Percentiles rank a stretch among this genome's conserved stretches.
These are phyloP conservation scores for Tromatobia lineatoria DNA, from an alignment of 2,888 invertebrate species.

Conservation along the genomic window DNA sequence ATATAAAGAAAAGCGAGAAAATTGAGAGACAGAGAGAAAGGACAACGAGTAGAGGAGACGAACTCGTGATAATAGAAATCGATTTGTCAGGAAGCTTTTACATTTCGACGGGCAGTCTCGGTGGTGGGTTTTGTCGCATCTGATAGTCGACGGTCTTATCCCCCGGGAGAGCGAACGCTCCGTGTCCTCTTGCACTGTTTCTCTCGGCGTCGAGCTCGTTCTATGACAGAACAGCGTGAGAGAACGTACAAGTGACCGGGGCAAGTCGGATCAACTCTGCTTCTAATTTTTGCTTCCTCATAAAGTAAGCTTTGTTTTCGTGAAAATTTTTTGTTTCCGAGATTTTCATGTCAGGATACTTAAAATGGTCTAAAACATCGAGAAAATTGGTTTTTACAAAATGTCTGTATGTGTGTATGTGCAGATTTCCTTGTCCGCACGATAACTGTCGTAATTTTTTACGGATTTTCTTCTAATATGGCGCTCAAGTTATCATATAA, in stretches of 20 bases:
- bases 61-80: slow-evolving; percentile 77
- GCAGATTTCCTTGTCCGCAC: too few relatives aligned
- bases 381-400: too few relatives aligned
- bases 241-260: not conserved
- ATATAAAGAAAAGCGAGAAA: slow-evolving; percentile 54
- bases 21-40: slow-evolving; percentile 36
- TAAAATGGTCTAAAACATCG: too few relatives aligned
- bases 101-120: slow-evolving; percentile 70
- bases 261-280: too few relatives aligned
- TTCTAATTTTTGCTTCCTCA: too few relatives aligned
- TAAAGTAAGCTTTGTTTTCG: too few relatives aligned
- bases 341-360: too few relatives aligned
- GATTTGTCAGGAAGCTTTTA: slow-evolving; percentile 79
- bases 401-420: too few relatives aligned
- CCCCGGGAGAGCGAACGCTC: slow-evolving; percentile 61
- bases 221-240: slow-evolving; percentile 51
- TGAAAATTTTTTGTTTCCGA: too few relatives aligned
- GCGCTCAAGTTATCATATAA: too few relatives aligned
- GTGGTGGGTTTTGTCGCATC: slow-evolving; percentile 64
- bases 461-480: too few relatives aligned
- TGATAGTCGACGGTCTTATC: slow-evolving; percentile 67
- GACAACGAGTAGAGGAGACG: slow-evolving; percentile 50
- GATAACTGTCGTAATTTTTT: too few relatives aligned
- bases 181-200: slow-evolving; percentile 39
- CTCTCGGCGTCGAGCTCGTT: slow-evolving; percentile 46